phyloP scores from a whole-genome alignment of 1,140 invertebrate genomes.

The Stegodyphus mimosarum region DNA sequence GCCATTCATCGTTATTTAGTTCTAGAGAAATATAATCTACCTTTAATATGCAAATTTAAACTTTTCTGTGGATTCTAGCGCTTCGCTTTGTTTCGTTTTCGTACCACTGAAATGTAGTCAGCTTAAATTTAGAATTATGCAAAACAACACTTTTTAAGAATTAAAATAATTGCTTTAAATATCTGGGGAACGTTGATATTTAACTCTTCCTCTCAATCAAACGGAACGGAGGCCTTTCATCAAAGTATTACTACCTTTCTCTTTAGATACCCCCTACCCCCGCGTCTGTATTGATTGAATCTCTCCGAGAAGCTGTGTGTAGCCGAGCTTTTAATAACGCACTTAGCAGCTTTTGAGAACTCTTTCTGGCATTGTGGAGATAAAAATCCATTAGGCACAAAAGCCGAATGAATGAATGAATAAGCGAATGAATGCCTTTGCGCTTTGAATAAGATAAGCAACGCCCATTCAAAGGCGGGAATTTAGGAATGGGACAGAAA shows the following conservation, averaged over 20 bases:
- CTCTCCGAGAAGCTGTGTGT: not conserved
- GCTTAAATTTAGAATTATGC: not conserved
- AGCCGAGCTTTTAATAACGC: slow-evolving; percentile 6
- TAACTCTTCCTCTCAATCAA: too few species aligned
- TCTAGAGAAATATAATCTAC: too few species aligned
- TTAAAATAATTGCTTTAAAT: not conserved
- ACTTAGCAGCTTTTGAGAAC: slow-evolving; percentile 8
- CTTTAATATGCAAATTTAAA: too few species aligned
- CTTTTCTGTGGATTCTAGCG: too few species aligned
- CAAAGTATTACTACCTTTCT: too few species aligned
- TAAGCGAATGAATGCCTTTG: not conserved
- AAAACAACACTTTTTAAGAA: slow-evolving; percentile 8
- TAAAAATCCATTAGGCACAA: slow-evolving; percentile 32
- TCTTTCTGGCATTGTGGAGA: slow-evolving; percentile 10
- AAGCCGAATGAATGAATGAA: not conserved
- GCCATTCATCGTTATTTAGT: too few species aligned
- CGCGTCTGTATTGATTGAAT: too few species aligned
- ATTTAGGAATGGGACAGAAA: not conserved
- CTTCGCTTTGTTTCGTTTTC: too few species aligned
- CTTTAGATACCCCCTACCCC: too few species aligned
- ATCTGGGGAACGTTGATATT: too few species aligned
- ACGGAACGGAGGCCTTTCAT: too few species aligned
- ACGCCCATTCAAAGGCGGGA: slow-evolving; percentile 6
- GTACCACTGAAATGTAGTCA: not conserved
- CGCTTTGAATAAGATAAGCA: slow-evolving; percentile 13